Conservation (phyloP, 2,888 invertebrate genomes). For the Cylindroiulus punctatus region DNA sequence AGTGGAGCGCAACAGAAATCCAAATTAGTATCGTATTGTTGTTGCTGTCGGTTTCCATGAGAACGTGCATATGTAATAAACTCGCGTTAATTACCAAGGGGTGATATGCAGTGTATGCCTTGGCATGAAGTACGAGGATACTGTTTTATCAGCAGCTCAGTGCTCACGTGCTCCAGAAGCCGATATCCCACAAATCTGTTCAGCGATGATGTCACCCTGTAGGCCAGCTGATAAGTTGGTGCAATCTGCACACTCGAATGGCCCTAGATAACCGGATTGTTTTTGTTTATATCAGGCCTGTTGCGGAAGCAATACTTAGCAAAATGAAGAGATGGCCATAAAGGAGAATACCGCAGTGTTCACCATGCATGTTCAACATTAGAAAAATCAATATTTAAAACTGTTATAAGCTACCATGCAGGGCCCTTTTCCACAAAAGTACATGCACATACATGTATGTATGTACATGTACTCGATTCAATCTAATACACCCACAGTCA, state of each 20-base stretch:
- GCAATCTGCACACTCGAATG: neutral
- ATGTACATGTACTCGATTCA: too few species aligned
- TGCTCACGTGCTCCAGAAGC: neutral
- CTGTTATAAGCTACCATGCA: too few species aligned
- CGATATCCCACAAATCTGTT: too few species aligned
- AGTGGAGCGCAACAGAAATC: neutral
- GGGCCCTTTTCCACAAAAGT: too few species aligned
- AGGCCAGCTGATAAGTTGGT: neutral
- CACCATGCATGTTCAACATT: too few species aligned
- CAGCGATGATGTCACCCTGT: neutral
- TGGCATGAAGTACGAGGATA: neutral
- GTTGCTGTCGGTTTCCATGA: neutral
- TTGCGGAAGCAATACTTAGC: neutral
- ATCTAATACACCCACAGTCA: too few species aligned
- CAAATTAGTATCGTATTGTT: constrained; percentile 34
- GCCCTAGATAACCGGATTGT: neutral
- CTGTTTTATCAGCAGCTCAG: neutral
- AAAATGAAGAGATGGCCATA: too few species aligned
- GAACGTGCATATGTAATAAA: neutral
- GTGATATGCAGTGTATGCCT: neutral
- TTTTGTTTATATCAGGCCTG: neutral
- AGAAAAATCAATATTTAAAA: too few species aligned
- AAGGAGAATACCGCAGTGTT: too few species aligned
- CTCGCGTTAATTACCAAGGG: neutral
- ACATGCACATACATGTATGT: too few species aligned